Evolutionary conservation across 2,797 vertebrate genomes (phyloP).

Genomic region (Cirrhinus mrigala): DNA sequence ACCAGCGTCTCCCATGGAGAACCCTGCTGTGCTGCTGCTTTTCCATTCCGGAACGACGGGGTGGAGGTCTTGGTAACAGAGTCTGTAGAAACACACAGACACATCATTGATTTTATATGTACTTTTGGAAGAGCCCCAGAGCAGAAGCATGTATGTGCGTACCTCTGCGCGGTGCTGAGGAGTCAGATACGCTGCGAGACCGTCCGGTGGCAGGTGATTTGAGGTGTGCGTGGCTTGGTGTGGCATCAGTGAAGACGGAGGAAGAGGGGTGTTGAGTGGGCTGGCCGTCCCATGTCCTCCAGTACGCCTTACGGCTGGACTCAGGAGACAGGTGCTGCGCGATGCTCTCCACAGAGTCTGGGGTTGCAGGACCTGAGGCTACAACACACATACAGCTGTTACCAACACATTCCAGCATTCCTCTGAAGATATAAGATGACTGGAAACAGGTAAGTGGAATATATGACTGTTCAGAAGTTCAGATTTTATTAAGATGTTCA

Average conservation of each 20-base stretch:
- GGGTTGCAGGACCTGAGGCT: constrained; percentile 95
- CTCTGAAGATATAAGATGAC: not conserved
- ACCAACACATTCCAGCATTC: not conserved
- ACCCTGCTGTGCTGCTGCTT: constrained; percentile 90
- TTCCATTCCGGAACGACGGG: constrained; percentile 87
- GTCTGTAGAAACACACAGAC: constrained; percentile 75
- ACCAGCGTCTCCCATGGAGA: constrained; percentile 97
- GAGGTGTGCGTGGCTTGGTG: constrained; percentile 86
- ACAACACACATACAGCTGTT: constrained; percentile 22
- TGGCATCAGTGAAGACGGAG: constrained; percentile 88
- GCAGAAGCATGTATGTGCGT: not conserved
- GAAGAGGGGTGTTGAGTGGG: constrained; percentile 87
- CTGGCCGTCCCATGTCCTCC: constrained; percentile 92
- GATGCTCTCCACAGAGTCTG: constrained; percentile 92
- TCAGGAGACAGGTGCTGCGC: constrained; percentile 95
- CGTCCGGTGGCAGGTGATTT: constrained; percentile 92
- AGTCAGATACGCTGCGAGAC: constrained; percentile 94
- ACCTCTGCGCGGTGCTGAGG: constrained; percentile 94
- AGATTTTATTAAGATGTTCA: not conserved
- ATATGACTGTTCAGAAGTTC: not conserved
- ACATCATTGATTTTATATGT: not conserved
- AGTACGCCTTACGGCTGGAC: constrained; percentile 93
- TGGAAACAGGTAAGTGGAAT: not conserved
- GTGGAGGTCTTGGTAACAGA: constrained; percentile 92
- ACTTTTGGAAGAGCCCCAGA: not conserved